Percentiles rank a stretch among this genome's conserved stretches.
Conservation (phyloP, 64 coral and sea anemone genomes). For the Platygyra sinensis region DNA sequence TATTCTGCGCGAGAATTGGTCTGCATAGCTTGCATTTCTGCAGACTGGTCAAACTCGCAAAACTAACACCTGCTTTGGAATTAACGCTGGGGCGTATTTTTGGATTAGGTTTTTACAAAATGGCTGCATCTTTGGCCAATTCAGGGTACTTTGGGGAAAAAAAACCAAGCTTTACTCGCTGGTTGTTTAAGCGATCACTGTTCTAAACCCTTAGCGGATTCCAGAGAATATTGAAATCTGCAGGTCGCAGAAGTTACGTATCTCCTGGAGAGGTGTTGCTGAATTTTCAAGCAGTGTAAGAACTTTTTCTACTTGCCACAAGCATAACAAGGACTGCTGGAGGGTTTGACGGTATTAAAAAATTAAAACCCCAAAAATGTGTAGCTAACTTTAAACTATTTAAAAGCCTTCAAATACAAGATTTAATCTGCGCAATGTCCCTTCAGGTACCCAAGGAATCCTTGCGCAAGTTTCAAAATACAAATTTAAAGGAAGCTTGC, state of each 20-base stretch:
- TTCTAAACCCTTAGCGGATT: too few relatives aligned
- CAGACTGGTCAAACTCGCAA: not conserved
- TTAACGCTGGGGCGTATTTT: not conserved
- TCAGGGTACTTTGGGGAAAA: too few relatives aligned
- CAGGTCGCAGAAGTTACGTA: not conserved
- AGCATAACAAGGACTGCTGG: not conserved
- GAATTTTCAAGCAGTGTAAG: not conserved
- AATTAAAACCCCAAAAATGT: not conserved
- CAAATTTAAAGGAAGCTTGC: too few relatives aligned
- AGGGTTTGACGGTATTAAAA: not conserved
- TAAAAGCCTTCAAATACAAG: too few relatives aligned
- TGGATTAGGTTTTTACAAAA: not conserved
- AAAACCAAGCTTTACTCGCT: too few relatives aligned
- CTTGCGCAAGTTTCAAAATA: too few relatives aligned
- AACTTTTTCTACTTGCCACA: not conserved
- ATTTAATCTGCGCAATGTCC: too few relatives aligned
- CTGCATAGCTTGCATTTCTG: not conserved
- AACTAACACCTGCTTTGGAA: not conserved
- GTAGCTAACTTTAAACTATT: too few relatives aligned
- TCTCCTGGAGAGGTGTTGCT: not conserved
- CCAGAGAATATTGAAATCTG: too few relatives aligned
- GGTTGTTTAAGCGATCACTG: too few relatives aligned
- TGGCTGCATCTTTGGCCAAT: too few relatives aligned
- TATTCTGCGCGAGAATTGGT: not conserved
- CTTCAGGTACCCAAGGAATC: too few relatives aligned